phyloP scores from a whole-genome alignment of 2,888 invertebrate genomes.

The Euplexia lucipara region DNA sequence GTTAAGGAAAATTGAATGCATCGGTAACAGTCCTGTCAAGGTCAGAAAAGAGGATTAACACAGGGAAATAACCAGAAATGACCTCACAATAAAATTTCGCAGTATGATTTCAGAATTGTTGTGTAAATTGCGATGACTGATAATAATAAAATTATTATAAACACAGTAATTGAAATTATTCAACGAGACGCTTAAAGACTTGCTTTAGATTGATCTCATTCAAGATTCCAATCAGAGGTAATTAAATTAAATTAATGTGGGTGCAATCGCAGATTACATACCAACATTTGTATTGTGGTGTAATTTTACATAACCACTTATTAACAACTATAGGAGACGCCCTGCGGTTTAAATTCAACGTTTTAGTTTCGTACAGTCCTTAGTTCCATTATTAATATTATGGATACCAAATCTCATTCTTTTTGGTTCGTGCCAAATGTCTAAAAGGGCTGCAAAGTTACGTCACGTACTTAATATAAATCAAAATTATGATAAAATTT shows the following conservation, averaged over 20 bases:
- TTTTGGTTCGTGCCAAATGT: too few relatives aligned
- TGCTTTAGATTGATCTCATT: constrained; percentile 33
- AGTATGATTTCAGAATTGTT: constrained; percentile 14
- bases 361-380: too few relatives aligned
- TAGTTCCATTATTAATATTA: too few relatives aligned
- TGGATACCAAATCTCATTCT: too few relatives aligned
- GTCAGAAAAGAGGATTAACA: constrained; percentile 13
- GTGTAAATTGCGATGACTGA: neutral
- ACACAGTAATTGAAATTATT: constrained; percentile 34
- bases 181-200: constrained; percentile 20
- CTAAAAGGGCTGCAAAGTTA: too few relatives aligned
- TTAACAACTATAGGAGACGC: constrained; percentile 5
- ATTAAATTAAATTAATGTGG: constrained; percentile 40
- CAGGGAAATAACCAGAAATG: constrained; percentile 26
- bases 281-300: constrained; percentile 19
- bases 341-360: too few relatives aligned
- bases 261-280: constrained; percentile 24
- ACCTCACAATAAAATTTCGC: constrained; percentile 33
- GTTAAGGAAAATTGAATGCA: constrained; percentile 32
- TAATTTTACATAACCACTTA: constrained; percentile 18
- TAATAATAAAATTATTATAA: constrained; percentile 13
- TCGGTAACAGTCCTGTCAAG: neutral
- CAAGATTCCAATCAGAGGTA: constrained; percentile 46
- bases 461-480: too few relatives aligned
- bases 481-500: neutral